These are phyloP conservation scores for Prunella himalayana DNA, from an alignment of 2,113 vertebrate genomes.

Conservation along the genomic window DNA sequence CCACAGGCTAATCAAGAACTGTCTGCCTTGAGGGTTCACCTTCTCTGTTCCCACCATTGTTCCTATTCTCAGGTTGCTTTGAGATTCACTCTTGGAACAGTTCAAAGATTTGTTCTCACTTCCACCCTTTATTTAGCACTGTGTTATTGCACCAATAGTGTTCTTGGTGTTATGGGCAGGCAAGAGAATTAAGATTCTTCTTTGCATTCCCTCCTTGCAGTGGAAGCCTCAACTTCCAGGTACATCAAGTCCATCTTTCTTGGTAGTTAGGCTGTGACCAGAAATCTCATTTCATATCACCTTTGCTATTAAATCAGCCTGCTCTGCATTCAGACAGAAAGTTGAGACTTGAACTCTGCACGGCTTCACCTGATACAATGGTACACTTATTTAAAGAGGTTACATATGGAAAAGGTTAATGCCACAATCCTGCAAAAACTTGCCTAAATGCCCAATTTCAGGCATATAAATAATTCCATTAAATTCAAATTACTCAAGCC, in stretches of 20 bases:
- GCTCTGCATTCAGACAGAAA: background rate
- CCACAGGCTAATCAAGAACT: background rate
- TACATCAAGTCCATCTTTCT: background rate
- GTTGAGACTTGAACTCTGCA: background rate
- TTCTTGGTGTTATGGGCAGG: background rate
- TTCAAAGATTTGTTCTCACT: background rate
- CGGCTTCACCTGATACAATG: background rate
- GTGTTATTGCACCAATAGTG: background rate
- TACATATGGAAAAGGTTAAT: conserved; percentile 3
- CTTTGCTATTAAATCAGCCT: background rate
- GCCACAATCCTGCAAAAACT: background rate
- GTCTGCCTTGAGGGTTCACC: background rate
- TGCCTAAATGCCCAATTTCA: background rate
- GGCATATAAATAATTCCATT: background rate
- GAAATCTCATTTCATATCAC: background rate
- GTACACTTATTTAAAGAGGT: background rate
- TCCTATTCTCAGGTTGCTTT: background rate
- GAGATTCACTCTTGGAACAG: background rate
- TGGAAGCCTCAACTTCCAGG: background rate
- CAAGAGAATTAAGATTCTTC: background rate
- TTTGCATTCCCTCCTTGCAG: background rate
- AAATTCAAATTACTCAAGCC: background rate
- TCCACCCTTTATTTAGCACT: background rate
- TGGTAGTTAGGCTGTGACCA: background rate
- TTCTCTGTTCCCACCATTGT: background rate